These are phyloP conservation scores for Brienomyrus longianalis DNA, from an alignment of 2,113 vertebrate genomes.

Conservation along the genomic window DNA sequence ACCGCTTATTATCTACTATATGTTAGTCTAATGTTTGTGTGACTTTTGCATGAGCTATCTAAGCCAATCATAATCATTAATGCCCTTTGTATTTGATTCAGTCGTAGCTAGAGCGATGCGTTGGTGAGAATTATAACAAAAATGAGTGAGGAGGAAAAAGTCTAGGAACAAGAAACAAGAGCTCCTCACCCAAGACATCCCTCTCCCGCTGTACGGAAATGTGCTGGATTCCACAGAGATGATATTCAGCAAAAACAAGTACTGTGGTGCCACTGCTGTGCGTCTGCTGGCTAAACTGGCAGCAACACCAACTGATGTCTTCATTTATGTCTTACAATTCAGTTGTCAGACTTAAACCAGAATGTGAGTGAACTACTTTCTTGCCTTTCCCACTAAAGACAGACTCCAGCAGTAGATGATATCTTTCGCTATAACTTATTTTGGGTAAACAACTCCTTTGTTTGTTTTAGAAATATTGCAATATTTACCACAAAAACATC, in stretches of 20 bases:
- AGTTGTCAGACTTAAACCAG: no score
- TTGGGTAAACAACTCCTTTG: no score
- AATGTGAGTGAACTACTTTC: no score
- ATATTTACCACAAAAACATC: neutral
- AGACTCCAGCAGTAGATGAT: no score
- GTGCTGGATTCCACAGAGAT: neutral
- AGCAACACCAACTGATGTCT: neutral
- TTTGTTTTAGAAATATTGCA: no score
- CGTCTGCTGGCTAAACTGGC: neutral
- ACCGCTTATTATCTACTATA: neutral
- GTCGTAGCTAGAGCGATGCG: neutral
- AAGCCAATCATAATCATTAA: neutral
- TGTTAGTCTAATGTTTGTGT: neutral
- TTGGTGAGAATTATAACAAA: neutral
- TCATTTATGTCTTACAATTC: no score
- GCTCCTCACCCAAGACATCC: neutral
- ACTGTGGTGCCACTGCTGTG: neutral
- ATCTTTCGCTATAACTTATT: no score
- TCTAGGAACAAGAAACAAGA: neutral
- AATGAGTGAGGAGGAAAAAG: neutral
- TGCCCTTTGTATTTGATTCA: no score
- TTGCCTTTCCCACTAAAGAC: no score
- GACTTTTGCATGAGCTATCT: neutral
- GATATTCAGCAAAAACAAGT: neutral
- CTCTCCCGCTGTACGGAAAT: neutral